Conservation (phyloP, 2,113 vertebrate genomes). For the Sturnus vulgaris region DNA sequence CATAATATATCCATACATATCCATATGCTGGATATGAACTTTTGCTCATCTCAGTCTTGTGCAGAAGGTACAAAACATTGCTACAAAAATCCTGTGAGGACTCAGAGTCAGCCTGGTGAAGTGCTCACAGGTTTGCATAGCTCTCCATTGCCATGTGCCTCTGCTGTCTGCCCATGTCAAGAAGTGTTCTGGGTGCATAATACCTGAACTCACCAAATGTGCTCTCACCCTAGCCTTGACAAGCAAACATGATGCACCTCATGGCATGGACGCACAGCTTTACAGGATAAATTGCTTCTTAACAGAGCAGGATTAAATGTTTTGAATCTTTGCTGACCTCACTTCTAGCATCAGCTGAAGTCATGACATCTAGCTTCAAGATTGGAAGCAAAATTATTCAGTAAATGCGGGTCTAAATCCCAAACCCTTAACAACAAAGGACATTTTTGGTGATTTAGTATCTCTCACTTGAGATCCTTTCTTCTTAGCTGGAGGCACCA, state of each 20-base stretch:
- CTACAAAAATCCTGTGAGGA: not conserved
- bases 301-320: not conserved
- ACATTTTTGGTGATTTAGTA: not conserved
- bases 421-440: not conserved
- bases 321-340: not conserved
- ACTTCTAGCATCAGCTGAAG: not conserved
- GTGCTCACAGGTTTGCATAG: accelerated
- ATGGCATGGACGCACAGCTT: not conserved
- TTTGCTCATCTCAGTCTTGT: not conserved
- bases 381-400: not conserved
- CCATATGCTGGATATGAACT: not conserved
- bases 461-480: not conserved
- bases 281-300: not conserved
- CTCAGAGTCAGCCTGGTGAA: not conserved
- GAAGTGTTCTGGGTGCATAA: not conserved
- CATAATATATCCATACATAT: not conserved
- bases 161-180: not conserved
- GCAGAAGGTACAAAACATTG: not conserved
- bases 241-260: not conserved
- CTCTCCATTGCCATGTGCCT: not conserved
- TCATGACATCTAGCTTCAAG: not conserved
- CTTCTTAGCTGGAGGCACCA: not conserved
- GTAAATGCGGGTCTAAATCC: not conserved
- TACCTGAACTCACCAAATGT: not conserved
- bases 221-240: not conserved